A percentile compares a stretch with the other conserved stretches of the same genome.
Conservation (phyloP, 2,888 invertebrate genomes). For the Strigamia maritima region DNA sequence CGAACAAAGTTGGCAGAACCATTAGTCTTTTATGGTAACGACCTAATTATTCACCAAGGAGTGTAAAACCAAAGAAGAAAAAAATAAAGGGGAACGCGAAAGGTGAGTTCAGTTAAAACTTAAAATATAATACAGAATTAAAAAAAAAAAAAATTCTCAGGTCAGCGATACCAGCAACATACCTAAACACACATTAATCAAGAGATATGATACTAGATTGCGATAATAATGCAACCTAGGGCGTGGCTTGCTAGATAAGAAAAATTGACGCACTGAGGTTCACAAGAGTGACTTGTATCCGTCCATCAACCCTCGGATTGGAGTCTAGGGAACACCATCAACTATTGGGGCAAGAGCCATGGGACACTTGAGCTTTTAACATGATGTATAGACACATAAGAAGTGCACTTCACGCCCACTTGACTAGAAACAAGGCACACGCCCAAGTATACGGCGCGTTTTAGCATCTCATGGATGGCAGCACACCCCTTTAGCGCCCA, state of each 20-base stretch:
- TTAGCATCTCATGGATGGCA: conserved; percentile 7
- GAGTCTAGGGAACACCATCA: conserved; percentile 14
- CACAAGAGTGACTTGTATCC: conserved; percentile 16
- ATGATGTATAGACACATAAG: conserved; percentile 23
- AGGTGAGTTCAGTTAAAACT: neutral
- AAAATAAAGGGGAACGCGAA: neutral
- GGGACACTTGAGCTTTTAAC: conserved; percentile 23
- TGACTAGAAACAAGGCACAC: conserved; percentile 19
- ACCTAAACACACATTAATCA: neutral
- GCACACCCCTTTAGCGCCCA: conserved; percentile 13
- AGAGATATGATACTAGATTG: neutral
- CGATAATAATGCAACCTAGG: conserved; percentile 5
- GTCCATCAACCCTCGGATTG: conserved; percentile 11
- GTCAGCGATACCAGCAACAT: neutral
- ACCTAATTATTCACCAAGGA: conserved; percentile 12
- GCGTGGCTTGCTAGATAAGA: neutral
- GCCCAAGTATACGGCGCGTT: conserved; percentile 5
- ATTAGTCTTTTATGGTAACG: conserved; percentile 19
- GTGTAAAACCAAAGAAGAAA: neutral
- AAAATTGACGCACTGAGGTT: neutral
- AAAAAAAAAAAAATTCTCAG: neutral
- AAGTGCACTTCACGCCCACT: conserved; percentile 16
- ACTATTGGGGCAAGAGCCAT: conserved; percentile 23
- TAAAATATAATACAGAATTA: neutral
- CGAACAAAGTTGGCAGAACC: conserved; percentile 19